These are phyloP conservation scores for Ormyrus thymus DNA, from an alignment of 2,888 invertebrate genomes.

Conservation along the genomic window DNA sequence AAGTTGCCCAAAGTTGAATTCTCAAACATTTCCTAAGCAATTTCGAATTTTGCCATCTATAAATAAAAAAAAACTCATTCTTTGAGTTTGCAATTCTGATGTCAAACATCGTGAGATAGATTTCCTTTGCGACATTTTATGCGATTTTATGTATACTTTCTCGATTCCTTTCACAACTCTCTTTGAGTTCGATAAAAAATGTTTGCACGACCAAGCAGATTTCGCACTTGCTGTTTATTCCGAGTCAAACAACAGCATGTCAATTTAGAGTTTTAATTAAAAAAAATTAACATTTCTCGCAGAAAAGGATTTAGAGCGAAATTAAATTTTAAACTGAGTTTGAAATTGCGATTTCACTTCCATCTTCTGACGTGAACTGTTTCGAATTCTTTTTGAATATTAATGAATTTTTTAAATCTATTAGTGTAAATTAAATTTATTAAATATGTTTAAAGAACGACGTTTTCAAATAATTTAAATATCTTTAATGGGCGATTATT, in stretches of 20 bases:
- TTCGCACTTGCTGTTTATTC: conserved; percentile 35
- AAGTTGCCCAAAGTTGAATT: conserved; percentile 13
- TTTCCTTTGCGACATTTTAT: conserved; percentile 46
- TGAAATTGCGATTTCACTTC: too few species aligned
- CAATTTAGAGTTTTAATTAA: conserved; percentile 3
- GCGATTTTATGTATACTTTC: conserved; percentile 20
- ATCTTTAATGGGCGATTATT: too few species aligned
- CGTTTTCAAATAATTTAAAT: too few species aligned
- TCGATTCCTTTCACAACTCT: conserved; percentile 31
- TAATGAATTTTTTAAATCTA: too few species aligned
- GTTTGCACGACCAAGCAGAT: conserved; percentile 42
- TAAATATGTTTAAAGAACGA: too few species aligned
- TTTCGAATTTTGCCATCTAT: conserved; percentile 23
- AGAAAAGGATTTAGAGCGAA: too few species aligned
- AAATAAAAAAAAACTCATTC: conserved; percentile 45
- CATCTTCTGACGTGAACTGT: too few species aligned
- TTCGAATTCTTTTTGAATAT: too few species aligned
- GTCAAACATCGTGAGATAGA: conserved; percentile 37
- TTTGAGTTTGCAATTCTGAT: conserved; percentile 51
- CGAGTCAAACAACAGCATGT: conserved; percentile 1
- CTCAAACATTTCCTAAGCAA: conserved; percentile 42
- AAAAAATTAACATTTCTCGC: too few species aligned
- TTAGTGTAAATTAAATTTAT: too few species aligned
- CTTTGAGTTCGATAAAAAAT: conserved; percentile 37
- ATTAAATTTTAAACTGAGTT: too few species aligned